Conservation (phyloP, 2,113 vertebrate species). For the Sisor rabdophorus region DNA sequence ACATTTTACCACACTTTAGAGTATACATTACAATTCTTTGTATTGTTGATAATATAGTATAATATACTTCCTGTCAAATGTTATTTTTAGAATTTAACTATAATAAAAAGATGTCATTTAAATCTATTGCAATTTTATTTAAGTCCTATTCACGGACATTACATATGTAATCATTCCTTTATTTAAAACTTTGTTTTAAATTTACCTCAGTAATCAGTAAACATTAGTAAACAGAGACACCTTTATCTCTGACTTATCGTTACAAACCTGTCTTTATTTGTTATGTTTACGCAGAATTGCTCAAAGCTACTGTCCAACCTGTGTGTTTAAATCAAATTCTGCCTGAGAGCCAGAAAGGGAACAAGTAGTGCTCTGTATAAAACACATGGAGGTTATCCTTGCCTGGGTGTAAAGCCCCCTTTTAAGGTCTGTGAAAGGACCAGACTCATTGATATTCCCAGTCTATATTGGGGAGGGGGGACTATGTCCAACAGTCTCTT, state of each 20-base stretch:
- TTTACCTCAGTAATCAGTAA: too few relatives aligned
- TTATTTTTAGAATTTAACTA: too few relatives aligned
- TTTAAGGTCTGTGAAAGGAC: constrained; percentile 71
- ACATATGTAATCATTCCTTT: background rate
- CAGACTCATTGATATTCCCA: constrained; percentile 77
- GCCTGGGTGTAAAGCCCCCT: constrained; percentile 65
- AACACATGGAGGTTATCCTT: constrained; percentile 34
- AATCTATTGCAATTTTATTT: too few relatives aligned
- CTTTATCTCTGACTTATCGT: background rate
- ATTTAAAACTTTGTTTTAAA: too few relatives aligned
- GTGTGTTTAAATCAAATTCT: constrained; percentile 26
- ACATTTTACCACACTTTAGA: too few relatives aligned
- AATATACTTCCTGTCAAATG: too few relatives aligned
- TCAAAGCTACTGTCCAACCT: constrained; percentile 25
- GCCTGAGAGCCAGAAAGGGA: constrained; percentile 34
- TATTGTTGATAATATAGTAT: background rate
- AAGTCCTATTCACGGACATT: too few relatives aligned
- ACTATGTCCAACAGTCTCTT: constrained; percentile 64
- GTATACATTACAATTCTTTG: background rate
- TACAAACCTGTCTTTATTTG: background rate
- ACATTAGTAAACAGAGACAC: background rate
- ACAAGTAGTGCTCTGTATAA: constrained; percentile 45
- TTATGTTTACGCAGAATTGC: constrained; percentile 4
- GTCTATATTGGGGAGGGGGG: constrained; percentile 68
- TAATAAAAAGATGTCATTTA: too few relatives aligned